phyloP scores from a whole-genome alignment of 2,113 vertebrate species.

The Heloderma charlesbogerti region DNA sequence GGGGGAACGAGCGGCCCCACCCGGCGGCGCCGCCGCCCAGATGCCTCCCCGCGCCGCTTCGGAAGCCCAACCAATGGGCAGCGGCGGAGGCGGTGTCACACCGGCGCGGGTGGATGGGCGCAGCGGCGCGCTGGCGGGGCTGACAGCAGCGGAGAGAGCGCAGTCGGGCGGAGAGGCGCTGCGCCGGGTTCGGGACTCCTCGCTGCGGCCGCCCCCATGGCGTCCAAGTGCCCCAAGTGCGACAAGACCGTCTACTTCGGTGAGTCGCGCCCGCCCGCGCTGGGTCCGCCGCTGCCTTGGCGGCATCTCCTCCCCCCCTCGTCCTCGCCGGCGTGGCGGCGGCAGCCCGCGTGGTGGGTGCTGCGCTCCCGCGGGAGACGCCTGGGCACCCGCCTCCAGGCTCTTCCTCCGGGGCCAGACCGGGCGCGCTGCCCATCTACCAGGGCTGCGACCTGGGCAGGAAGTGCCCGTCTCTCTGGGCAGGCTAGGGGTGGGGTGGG shows the following conservation, averaged over 20 bases:
- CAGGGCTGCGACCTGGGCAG: neutral
- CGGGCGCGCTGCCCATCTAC: neutral
- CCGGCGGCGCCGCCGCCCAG: neutral
- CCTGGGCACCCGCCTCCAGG: neutral
- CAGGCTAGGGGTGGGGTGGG: neutral
- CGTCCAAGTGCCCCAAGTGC: slow-evolving; percentile 95
- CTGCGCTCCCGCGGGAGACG: too few species aligned
- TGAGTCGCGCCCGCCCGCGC: slow-evolving; percentile 69
- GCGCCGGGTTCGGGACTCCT: too few species aligned
- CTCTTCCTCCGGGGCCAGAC: neutral
- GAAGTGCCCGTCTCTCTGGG: neutral
- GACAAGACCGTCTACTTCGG: slow-evolving; percentile 96
- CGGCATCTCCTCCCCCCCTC: neutral
- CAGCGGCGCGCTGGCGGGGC: neutral
- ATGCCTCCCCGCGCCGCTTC: slow-evolving; percentile 28
- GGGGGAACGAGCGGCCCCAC: neutral
- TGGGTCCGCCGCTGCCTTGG: neutral
- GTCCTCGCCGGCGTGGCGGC: neutral
- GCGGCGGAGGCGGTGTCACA: slow-evolving; percentile 37
- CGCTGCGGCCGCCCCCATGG: too few species aligned
- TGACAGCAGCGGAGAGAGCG: slow-evolving; percentile 1
- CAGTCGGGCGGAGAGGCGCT: too few species aligned
- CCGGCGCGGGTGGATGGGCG: slow-evolving; percentile 27
- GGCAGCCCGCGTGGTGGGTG: neutral
- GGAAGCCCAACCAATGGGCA: slow-evolving; percentile 59